Evolutionary conservation across 2,888 invertebrate species (phyloP).

Genomic region (Anorthoa munda): DNA sequence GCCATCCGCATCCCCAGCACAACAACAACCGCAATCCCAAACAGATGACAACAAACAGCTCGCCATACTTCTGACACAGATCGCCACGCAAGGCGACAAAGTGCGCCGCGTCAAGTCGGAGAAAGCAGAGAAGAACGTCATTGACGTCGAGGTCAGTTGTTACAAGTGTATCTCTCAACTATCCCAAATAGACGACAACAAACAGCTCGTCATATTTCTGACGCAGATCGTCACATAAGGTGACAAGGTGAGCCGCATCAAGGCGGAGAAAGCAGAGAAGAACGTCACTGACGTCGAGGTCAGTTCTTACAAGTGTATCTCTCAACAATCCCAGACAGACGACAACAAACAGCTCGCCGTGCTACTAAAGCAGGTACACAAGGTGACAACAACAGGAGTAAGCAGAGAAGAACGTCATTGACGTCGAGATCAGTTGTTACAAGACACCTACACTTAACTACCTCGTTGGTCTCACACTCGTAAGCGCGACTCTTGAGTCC

Average conservation of each 20-base stretch:
- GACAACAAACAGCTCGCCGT: conserved; percentile 70
- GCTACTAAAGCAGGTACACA: conserved; percentile 88
- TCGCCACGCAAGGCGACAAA: conserved; percentile 92
- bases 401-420: conserved; percentile 91
- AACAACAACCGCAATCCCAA: conserved; percentile 54
- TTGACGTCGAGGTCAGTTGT: conserved; percentile 81
- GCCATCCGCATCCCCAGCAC: conserved; percentile 63
- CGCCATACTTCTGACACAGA: conserved; percentile 77
- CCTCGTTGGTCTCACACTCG: too few species aligned
- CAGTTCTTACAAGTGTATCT: conserved; percentile 13
- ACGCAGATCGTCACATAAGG: conserved; percentile 91
- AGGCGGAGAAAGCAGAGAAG: conserved; percentile 93
- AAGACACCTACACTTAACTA: too few species aligned
- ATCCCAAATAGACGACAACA: too few species aligned
- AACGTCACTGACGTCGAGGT: conserved; percentile 85
- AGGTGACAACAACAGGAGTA: conserved; percentile 94
- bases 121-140: conserved; percentile 92
- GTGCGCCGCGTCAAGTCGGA: conserved; percentile 93
- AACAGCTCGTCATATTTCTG: conserved; percentile 71
- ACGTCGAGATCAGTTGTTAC: conserved; percentile 76
- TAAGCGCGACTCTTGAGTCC: too few species aligned
- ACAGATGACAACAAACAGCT: conserved; percentile 67
- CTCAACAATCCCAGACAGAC: too few species aligned
- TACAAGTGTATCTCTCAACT: neutral
- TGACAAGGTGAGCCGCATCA: conserved; percentile 93